Percentiles rank a stretch among this genome's conserved stretches.
Evolutionary conservation across 53 echinoderm and acorn worm species (phyloP).

Genomic region (Apostichopus leukothele): DNA sequence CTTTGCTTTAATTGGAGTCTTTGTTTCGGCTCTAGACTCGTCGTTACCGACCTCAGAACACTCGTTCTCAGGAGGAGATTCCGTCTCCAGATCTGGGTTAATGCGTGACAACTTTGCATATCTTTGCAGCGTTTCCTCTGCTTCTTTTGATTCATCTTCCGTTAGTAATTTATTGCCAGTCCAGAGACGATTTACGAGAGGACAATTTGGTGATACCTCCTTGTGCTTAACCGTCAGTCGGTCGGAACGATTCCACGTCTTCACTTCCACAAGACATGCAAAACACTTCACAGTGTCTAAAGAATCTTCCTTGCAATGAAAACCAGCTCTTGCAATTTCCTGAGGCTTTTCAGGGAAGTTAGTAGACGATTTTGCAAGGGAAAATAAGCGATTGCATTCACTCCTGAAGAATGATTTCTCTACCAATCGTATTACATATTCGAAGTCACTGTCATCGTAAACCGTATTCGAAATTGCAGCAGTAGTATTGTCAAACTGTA

Average conservation of each 20-base stretch:
- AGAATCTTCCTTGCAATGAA: neutral
- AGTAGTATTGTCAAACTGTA: neutral
- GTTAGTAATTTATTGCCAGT: neutral
- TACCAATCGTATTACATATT: neutral
- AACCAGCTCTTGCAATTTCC: neutral
- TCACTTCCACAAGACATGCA: neutral
- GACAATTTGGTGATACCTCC: neutral
- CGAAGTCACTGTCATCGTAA: neutral
- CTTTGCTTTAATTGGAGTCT: neutral
- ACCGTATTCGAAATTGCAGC: neutral
- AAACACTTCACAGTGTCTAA: slow-evolving; percentile 18
- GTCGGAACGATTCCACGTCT: neutral
- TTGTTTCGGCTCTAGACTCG: neutral
- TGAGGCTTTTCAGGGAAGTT: neutral
- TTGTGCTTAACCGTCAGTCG: neutral
- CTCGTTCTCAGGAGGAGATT: neutral
- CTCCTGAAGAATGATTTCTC: neutral
- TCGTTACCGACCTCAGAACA: too few relatives aligned
- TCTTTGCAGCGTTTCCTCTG: neutral
- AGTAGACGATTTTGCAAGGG: neutral
- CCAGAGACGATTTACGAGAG: neutral
- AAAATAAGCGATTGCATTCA: neutral
- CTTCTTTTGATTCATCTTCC: neutral
- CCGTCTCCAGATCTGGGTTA: neutral
- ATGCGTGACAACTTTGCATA: neutral